Percentiles rank a stretch among this genome's conserved stretches.
These are phyloP conservation scores for Pseudomyrmex flavicornis DNA, from an alignment of 1,140 invertebrate genomes.

Conservation along the genomic window DNA sequence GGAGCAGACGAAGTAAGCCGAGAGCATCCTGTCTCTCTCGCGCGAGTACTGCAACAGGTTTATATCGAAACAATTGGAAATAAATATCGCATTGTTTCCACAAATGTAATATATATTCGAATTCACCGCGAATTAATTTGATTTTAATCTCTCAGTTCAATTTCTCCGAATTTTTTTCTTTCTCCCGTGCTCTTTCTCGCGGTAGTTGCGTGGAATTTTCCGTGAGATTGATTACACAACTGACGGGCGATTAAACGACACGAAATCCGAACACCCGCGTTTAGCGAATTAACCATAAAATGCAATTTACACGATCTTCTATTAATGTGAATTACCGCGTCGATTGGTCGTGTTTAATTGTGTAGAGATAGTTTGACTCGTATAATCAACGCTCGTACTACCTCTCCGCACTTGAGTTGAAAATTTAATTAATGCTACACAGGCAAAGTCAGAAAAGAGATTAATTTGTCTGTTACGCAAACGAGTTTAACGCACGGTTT, in stretches of 20 bases:
- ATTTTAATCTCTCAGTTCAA: background rate
- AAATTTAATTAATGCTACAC: no score
- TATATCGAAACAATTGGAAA: slow-evolving; percentile 17
- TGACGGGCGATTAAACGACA: background rate
- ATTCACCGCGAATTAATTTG: background rate
- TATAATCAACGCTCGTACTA: background rate
- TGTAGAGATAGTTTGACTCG: slow-evolving; percentile 4
- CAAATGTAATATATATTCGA: background rate
- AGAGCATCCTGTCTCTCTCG: slow-evolving; percentile 93
- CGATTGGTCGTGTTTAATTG: background rate
- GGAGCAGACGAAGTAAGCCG: slow-evolving; percentile 93
- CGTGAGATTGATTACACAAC: background rate
- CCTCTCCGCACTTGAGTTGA: background rate
- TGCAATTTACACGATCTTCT: slow-evolving; percentile 32
- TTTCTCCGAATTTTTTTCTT: no score
- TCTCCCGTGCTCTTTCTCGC: background rate
- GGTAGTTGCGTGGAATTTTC: background rate
- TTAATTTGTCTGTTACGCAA: background rate
- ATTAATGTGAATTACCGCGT: slow-evolving; percentile 17
- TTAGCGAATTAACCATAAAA: slow-evolving; percentile 38
- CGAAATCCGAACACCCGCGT: background rate
- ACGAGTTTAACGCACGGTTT: slow-evolving; percentile 1
- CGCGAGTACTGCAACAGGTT: slow-evolving; percentile 88
- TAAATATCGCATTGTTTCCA: background rate
- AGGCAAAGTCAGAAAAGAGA: background rate